Evolutionary conservation across 2,797 vertebrate genomes (phyloP).

Genomic region (Discoglossus pictus): DNA sequence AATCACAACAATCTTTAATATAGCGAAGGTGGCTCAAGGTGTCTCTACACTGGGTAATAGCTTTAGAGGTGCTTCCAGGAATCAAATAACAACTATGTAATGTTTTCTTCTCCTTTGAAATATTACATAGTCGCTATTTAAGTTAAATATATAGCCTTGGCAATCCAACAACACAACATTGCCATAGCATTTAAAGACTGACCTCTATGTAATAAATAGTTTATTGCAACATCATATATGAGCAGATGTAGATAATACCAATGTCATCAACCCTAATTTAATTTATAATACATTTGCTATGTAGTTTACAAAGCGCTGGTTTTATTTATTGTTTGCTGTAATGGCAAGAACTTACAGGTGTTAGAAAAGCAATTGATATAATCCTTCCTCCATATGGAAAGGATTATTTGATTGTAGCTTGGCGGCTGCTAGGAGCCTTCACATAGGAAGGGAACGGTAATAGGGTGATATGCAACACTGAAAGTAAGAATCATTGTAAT

Average conservation of each 20-base stretch:
- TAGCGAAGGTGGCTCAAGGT: too few relatives aligned
- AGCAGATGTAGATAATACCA: slow-evolving; percentile 50
- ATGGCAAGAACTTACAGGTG: slow-evolving; percentile 46
- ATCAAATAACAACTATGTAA: too few relatives aligned
- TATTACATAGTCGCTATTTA: too few relatives aligned
- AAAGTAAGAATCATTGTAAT: slow-evolving; percentile 17
- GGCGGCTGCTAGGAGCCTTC: slow-evolving; percentile 15
- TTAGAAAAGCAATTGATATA: slow-evolving; percentile 43
- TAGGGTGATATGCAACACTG: slow-evolving; percentile 1
- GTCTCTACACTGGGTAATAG: too few relatives aligned
- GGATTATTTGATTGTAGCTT: slow-evolving; percentile 46
- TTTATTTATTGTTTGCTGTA: slow-evolving; percentile 48
- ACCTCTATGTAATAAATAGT: slow-evolving; percentile 14
- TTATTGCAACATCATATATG: slow-evolving; percentile 43
- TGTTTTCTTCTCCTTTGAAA: too few relatives aligned
- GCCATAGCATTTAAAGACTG: background rate
- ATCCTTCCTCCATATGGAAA: slow-evolving; percentile 45
- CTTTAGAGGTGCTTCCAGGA: too few relatives aligned
- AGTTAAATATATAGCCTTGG: slow-evolving; percentile 5
- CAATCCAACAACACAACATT: background rate
- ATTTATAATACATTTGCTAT: slow-evolving; percentile 39
- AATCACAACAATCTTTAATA: too few relatives aligned
- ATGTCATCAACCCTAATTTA: slow-evolving; percentile 36
- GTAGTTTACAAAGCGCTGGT: slow-evolving; percentile 17
- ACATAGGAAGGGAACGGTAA: background rate